Base-by-base conservation (phyloP, 1,140 invertebrate genomes). In the Drosophila bocqueti region DNA sequence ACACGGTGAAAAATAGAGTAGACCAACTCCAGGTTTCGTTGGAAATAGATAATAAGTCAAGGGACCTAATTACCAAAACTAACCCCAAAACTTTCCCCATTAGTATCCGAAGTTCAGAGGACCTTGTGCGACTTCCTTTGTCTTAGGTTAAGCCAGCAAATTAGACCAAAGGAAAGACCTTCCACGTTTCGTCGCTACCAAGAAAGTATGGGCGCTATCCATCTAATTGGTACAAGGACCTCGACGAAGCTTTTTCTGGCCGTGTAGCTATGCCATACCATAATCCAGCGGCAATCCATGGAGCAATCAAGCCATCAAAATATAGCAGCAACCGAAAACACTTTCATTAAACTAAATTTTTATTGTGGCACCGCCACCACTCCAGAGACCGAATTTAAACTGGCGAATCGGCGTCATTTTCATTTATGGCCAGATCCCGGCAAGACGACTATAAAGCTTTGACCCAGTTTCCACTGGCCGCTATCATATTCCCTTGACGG, bases 271-370 rank as follows among this genome's bases (percentile, higher is more conserved):
- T 67, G n/a, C 34, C 55, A 66, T 74, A 71, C 83, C 84, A 87
- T 89, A 86, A 89, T 87, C 84, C 83, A 36, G 31, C 59, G 16
- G 36, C 54, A 49, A 49, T 49, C 47, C 47, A 29, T 9, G 36
- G 50, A 76, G 81, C 85, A 89, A 89, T 89, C 84, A 89, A 89
- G 84, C 81, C 85, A 90, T 89, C 81, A 90, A 79, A 74, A 74
- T 52, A 74, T 61, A 57, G 54, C 50, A 21, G 68, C 71, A 74
- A 31, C 62, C 76, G 79, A 87, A 89, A 84, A 89, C 85, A 89
- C 84, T 89, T 89, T 89, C 85, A 89, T 89, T 89, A 90, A 90
- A 79, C 74, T 69, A 89, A 84, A 89, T 81, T 89, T 89, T 89
- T 89, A 89, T 89, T 84, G 81, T 90, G 85, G 69, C 85, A 89